Base-by-base conservation (phyloP, 1,140 invertebrate species). In the Camponotus pennsylvanicus region DNA sequence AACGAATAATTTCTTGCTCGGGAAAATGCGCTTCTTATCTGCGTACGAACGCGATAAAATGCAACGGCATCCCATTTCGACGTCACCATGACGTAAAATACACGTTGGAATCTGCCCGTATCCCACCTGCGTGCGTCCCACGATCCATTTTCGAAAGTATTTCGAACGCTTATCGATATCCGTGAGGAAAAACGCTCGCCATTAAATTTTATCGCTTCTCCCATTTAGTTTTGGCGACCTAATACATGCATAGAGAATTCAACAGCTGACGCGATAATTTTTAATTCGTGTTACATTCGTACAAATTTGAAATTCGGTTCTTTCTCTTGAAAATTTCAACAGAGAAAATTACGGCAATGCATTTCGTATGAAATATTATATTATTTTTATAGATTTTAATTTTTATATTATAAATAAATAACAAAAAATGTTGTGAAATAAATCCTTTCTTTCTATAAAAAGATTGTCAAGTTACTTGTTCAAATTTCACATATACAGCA, bases 131-230 rank as follows among this genome's bases (percentile, higher is more conserved):
- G 11, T 27, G 32, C 55, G 18, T 55, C 45, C 55, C 66, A 75
- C 52, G 75, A 86, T 77, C 78, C 78, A 88, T 88, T 88, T 87
- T 69, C 73, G 63, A 88, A 87, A 88, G 57, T 88, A 82, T 88
- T 67, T 73, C 49, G 52, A 61, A 77, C 59, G 85, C 49, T 84
- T 59, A 76, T 83, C 78, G 85, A 77, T 77, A 86, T 70, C 49
- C 42, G n/a, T 13, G 79, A 34, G 37, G 49, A n/a, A n/a, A 27
- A 13, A 37, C 11, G 32, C 40, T 42, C 11, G 79, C 37, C 40
- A 27, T 73, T 40, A 73, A 75, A 61, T 83, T 63, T 83, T 75
- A 75, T 83, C 8, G 40, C 55, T 34, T 6, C n/a, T 37, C 21
- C 40, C n/a, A 59, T 82, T 82, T 57, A 57, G 13, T 66, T 45